These are phyloP conservation scores for Cacoxenus indagator DNA, from an alignment of 2,888 invertebrate genomes.

Conservation along the genomic window DNA sequence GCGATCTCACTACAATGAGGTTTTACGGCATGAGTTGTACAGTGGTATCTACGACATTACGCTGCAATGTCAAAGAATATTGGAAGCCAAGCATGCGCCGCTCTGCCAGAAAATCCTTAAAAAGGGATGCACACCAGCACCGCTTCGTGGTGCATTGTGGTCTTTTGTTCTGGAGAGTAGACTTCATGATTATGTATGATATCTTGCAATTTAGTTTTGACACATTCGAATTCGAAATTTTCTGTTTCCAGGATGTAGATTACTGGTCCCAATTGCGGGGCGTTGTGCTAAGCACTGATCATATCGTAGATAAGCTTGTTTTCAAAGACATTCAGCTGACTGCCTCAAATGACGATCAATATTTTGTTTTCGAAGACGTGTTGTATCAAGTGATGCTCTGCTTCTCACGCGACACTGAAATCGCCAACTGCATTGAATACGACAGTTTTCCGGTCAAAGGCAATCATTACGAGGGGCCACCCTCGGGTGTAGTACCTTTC, in stretches of 20 bases:
- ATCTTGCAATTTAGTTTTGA: conserved; percentile 6
- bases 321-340: conserved; percentile 97
- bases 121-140: conserved; percentile 70
- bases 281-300: conserved; percentile 87
- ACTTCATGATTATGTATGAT: conserved; percentile 76
- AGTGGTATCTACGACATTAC: conserved; percentile 74
- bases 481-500: conserved; percentile 95
- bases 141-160: conserved; percentile 88
- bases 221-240: conserved; percentile 18
- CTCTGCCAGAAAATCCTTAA: conserved; percentile 92
- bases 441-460: conserved; percentile 68
- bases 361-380: conserved; percentile 97
- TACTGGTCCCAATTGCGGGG: conserved; percentile 86
- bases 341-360: conserved; percentile 97
- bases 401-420: conserved; percentile 89
- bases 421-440: conserved; percentile 80
- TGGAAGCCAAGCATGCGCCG: conserved; percentile 85
- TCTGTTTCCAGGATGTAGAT: conserved; percentile 74
- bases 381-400: conserved; percentile 93
- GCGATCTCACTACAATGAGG: conserved; percentile 65
- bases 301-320: conserved; percentile 93
- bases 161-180: conserved; percentile 87
- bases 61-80: conserved; percentile 82
- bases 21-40: conserved; percentile 59
- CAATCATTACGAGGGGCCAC: conserved; percentile 76